A percentile compares a stretch with the other conserved stretches of the same genome.
phyloP scores from a whole-genome alignment of 2,113 vertebrate species.

The Microtus montanus region DNA sequence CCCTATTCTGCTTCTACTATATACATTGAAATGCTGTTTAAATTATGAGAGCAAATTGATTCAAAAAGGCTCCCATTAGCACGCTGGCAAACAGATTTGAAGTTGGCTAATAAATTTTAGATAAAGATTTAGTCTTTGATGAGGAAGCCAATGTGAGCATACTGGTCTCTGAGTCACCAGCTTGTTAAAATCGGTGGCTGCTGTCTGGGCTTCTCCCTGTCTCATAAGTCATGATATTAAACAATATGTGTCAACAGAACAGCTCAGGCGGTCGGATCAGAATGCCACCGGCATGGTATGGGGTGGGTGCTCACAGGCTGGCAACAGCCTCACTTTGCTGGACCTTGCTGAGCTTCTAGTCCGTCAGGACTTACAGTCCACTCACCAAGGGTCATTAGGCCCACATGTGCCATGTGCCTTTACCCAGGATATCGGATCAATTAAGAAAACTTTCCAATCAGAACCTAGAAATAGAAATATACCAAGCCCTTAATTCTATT shows the following conservation, averaged over 20 bases:
- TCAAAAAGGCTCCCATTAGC: slow-evolving; percentile 87
- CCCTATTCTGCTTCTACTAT: slow-evolving; percentile 83
- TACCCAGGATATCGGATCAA: not conserved
- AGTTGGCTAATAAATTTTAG: slow-evolving; percentile 87
- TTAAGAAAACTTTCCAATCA: slow-evolving; percentile 20
- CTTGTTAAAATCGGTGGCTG: slow-evolving; percentile 81
- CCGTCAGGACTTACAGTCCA: slow-evolving; percentile 62
- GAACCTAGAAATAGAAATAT: slow-evolving; percentile 22
- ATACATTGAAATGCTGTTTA: slow-evolving; percentile 85
- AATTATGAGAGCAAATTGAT: slow-evolving; percentile 88
- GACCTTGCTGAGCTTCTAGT: not conserved
- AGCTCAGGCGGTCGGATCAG: slow-evolving; percentile 33
- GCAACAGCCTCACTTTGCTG: not conserved
- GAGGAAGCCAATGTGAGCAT: slow-evolving; percentile 67
- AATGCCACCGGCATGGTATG: not conserved
- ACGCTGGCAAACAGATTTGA: slow-evolving; percentile 85
- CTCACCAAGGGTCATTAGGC: slow-evolving; percentile 74
- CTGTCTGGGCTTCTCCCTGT: slow-evolving; percentile 71
- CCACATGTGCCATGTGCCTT: slow-evolving; percentile 60
- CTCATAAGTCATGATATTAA: slow-evolving; percentile 80
- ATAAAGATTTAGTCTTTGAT: slow-evolving; percentile 80
- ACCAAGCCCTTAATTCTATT: not conserved
- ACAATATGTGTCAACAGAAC: slow-evolving; percentile 65
- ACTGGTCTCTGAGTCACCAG: slow-evolving; percentile 62
- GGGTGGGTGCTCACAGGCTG: not conserved